Conservation (phyloP, 2,888 invertebrate species). For the Synanthedon andrenaeformis region DNA sequence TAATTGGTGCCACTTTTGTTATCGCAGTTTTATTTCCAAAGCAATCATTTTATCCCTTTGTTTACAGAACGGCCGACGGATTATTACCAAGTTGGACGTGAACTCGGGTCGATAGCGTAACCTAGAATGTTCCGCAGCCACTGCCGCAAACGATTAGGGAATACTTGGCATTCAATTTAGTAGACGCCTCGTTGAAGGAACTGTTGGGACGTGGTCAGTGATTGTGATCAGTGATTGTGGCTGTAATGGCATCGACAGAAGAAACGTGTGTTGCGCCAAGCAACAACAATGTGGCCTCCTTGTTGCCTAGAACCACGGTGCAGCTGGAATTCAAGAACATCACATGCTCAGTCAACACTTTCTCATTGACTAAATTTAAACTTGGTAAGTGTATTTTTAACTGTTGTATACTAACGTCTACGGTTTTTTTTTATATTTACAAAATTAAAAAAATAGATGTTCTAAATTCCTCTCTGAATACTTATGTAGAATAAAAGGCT, state of each 20-base stretch:
- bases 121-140: slow-evolving; percentile 8
- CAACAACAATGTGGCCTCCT: slow-evolving; percentile 55
- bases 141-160: neutral
- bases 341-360: slow-evolving; percentile 71
- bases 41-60: slow-evolving; percentile 6
- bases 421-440: too few relatives aligned
- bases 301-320: slow-evolving; percentile 71
- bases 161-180: neutral
- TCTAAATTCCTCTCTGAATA: too few relatives aligned
- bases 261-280: slow-evolving; percentile 28
- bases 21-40: neutral
- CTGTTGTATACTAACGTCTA: neutral
- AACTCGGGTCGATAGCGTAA: slow-evolving; percentile 9
- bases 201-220: neutral
- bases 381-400: slow-evolving; percentile 63
- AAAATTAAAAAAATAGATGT: too few relatives aligned
- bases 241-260: slow-evolving; percentile 21
- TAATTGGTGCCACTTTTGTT: neutral
- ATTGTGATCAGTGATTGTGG: neutral
- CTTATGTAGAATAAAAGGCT: too few relatives aligned
- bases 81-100: slow-evolving; percentile 13
- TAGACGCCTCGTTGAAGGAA: neutral
- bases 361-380: slow-evolving; percentile 66
- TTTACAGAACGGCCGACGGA: slow-evolving; percentile 25
- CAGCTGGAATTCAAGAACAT: slow-evolving; percentile 78